phyloP scores from a whole-genome alignment of 2,113 vertebrate genomes.

The Colistium nudipinnis region DNA sequence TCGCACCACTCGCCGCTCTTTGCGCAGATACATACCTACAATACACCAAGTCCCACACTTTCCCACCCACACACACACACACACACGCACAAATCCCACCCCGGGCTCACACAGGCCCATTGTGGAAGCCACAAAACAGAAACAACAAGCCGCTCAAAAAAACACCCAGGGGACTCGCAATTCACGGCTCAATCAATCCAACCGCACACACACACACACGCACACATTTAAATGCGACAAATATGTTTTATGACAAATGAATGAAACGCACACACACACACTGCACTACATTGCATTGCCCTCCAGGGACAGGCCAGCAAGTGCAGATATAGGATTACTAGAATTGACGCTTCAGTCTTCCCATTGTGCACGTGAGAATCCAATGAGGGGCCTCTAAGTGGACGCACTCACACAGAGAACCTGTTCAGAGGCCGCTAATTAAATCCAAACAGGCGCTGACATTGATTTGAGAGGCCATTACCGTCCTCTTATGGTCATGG shows the following conservation, averaged over 20 bases:
- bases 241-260: constrained; percentile 73
- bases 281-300: constrained; percentile 57
- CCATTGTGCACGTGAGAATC: constrained; percentile 79
- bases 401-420: constrained; percentile 72
- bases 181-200: constrained; percentile 78
- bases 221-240: constrained; percentile 55
- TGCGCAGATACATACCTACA: constrained; percentile 39
- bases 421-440: constrained; percentile 77
- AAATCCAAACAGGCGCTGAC: constrained; percentile 76
- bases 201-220: constrained; percentile 32
- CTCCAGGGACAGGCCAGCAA: constrained; percentile 73
- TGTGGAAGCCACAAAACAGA: constrained; percentile 72
- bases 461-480: constrained; percentile 78
- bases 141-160: constrained; percentile 71
- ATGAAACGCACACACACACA: constrained; percentile 43
- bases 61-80: constrained; percentile 67
- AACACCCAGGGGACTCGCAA: constrained; percentile 77
- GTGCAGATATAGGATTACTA: constrained; percentile 81
- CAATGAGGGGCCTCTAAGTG: constrained; percentile 79
- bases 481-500: constrained; percentile 54
- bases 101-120: constrained; percentile 56
- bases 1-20: constrained; percentile 32
- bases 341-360: constrained; percentile 76
- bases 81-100: constrained; percentile 66
- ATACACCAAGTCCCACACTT: constrained; percentile 49